Conservation (phyloP, 2,113 vertebrate species). For the Sciurus niger region DNA sequence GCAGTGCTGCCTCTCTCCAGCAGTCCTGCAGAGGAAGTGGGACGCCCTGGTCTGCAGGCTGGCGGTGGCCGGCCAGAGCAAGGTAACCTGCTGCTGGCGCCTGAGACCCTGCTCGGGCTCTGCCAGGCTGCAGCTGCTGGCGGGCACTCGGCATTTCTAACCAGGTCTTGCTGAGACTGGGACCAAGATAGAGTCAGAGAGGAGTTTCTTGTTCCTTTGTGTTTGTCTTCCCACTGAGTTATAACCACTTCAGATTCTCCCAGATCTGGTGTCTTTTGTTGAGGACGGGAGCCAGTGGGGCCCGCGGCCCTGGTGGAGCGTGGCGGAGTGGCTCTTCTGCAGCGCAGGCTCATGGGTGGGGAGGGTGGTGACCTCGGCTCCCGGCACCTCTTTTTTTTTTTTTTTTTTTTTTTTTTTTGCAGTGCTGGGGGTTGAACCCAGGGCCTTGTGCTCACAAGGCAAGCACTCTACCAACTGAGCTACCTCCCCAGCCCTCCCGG, state of each 20-base stretch:
- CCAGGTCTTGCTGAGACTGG: background rate
- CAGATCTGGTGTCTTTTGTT: background rate
- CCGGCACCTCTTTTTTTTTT: background rate
- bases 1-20: accelerated
- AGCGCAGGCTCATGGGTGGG: background rate
- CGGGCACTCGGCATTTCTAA: background rate
- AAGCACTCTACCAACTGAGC: no score
- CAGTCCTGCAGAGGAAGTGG: accelerated
- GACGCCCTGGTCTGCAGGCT: background rate
- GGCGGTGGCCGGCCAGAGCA: conserved; percentile 71
- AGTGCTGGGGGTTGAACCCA: no score
- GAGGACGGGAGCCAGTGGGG: background rate
- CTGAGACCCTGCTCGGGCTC: background rate
- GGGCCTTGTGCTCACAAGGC: no score
- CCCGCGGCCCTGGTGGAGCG: no score
- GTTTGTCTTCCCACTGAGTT: background rate
- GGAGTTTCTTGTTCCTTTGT: background rate
- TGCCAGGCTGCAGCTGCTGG: accelerated
- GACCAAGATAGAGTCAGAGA: background rate
- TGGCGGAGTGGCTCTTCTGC: no score
- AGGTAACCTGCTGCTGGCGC: conserved; percentile 78
- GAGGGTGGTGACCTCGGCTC: no score
- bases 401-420: no score
- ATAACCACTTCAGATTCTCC: background rate
- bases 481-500: no score